phyloP scores from a whole-genome alignment of 2,113 vertebrate species.

The Raja brachyura region DNA sequence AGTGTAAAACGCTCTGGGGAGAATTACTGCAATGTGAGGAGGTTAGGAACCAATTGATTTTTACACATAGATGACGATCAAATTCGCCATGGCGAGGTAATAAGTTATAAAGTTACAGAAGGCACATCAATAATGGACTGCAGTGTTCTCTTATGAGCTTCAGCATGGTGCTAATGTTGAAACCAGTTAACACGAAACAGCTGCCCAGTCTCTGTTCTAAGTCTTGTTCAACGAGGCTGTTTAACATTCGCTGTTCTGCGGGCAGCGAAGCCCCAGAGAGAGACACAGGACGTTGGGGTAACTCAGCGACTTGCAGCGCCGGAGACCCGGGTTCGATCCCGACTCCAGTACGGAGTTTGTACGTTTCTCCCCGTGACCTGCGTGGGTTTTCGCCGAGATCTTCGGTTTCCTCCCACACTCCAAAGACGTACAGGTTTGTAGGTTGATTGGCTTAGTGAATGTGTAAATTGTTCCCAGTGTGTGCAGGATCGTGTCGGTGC shows the following conservation, averaged over 20 bases:
- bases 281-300: too few species aligned
- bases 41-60: conserved; percentile 38
- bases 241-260: conserved; percentile 5
- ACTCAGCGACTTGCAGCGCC: too few species aligned
- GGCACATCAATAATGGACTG: conserved; percentile 22
- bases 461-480: too few species aligned
- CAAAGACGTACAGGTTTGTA: too few species aligned
- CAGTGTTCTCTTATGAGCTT: not conserved
- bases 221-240: not conserved
- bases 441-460: too few species aligned
- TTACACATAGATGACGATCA: conserved; percentile 31
- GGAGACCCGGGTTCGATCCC: too few species aligned
- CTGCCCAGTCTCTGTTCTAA: not conserved
- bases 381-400: too few species aligned
- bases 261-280: too few species aligned
- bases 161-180: not conserved
- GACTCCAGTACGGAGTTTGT: too few species aligned
- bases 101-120: conserved; percentile 24
- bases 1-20: not conserved
- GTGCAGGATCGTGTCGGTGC: too few species aligned
- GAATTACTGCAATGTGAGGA: conserved; percentile 24
- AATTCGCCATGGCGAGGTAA: conserved; percentile 4
- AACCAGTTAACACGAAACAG: not conserved
- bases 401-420: too few species aligned
- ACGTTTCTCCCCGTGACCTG: too few species aligned